Evolutionary conservation across 2,797 vertebrate genomes (phyloP), one percentile per base, ranked within the genome.

Genomic region (Knipowitschia caucasica): DNA sequence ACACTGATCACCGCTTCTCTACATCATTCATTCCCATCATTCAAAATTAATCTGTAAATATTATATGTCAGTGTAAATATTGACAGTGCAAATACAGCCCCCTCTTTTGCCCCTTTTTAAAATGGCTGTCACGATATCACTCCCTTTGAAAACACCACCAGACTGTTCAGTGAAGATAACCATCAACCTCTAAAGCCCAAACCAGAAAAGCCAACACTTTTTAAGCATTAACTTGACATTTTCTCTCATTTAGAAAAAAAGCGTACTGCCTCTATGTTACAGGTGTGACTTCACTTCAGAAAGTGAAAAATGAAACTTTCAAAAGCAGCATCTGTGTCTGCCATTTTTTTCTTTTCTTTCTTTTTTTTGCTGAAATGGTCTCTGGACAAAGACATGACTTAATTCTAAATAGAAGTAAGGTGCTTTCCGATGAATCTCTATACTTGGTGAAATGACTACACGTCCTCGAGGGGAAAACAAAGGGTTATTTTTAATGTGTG

Each of bases 31-130:
- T 50, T 10, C 18, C 62, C 64, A 63, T 74, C 77, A 64, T 69
- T 84, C 63, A 62, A 34, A 35, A 51, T 53, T 73, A 74, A 77
- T 71, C 62, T 45, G 47, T 50, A 50, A 50, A 50, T 50, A 68
- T 67, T 64, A 53, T 83, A 77, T 82, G 73, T 85, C 80, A 74
- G 69, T 72, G 71, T 86, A 86, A 88, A 88, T 85, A 88, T 88
- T 88, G 83, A 88, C 75, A 85, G 4, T 81, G 67, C 71, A 86
- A 88, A 88, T 80, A 88, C 49, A 78, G 59, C 77, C 73, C 77
- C 81, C 73, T 73, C 68, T 66, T 59, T 31, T 25, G 27, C 59
- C 69, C 73, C 73, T 63, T 31, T 44, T 27, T 59, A 62, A 78
- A 81, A 25, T 74, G 78, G 69, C 74, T 70, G 64, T 46, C 59